Percentiles rank a stretch among this genome's conserved stretches.
Conservation (phyloP, 2,113 vertebrate species). For the Ursus arctos region DNA sequence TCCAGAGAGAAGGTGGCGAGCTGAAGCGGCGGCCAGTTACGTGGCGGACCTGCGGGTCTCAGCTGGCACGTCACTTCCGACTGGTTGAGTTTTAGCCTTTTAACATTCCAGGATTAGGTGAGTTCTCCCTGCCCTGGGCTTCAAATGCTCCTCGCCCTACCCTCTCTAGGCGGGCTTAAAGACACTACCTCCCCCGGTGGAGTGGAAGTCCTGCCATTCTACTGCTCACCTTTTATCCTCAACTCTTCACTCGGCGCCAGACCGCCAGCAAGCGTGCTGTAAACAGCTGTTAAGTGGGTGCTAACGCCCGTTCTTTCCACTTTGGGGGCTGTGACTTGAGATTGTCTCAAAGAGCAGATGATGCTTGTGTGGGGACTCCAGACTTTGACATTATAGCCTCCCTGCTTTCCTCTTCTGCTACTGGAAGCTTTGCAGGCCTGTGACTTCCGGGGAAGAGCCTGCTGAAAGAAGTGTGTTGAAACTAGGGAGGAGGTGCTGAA, state of each 20-base stretch:
- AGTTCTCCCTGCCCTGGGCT: background rate
- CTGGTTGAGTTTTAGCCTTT: background rate
- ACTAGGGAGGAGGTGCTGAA: background rate
- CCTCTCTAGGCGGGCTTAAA: background rate
- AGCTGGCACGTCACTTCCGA: slow-evolving; percentile 78
- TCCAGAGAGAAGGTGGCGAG: background rate
- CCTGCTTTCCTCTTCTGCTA: background rate
- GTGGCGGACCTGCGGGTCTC: slow-evolving; percentile 50
- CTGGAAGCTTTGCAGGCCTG: background rate
- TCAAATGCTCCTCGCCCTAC: background rate
- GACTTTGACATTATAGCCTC: background rate
- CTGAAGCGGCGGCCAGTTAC: slow-evolving; percentile 26
- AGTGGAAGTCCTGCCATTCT: background rate
- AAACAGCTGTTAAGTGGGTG: background rate
- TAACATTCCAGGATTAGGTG: background rate
- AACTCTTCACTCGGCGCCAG: fast-evolving
- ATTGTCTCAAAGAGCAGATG: background rate
- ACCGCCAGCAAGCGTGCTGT: background rate
- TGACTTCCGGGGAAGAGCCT: background rate
- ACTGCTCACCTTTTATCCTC: background rate
- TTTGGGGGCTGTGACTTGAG: too few relatives aligned
- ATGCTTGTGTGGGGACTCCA: background rate
- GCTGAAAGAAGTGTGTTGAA: background rate
- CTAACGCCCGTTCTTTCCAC: background rate
- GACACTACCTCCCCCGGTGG: too few relatives aligned